Evolutionary conservation across 2,888 invertebrate genomes (phyloP).

Genomic region (Blastobasis lacticolella): DNA sequence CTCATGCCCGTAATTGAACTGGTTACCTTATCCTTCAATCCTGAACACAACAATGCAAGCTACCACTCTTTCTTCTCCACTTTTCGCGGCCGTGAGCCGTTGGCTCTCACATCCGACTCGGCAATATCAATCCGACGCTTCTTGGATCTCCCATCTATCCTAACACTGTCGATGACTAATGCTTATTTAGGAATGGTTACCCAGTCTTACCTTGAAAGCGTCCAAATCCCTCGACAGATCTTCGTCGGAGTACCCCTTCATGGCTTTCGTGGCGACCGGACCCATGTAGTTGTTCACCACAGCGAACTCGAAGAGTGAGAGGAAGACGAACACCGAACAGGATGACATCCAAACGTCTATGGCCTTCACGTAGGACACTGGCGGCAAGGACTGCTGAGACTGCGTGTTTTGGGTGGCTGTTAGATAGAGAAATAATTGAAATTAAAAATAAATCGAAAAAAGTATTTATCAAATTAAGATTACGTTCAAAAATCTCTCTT

Average conservation of each 20-base stretch:
- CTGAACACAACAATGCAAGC: no score
- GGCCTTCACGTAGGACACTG: constrained; percentile 94
- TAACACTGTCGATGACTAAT: no score
- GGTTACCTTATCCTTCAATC: no score
- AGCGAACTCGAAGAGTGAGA: constrained; percentile 92
- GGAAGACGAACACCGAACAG: constrained; percentile 92
- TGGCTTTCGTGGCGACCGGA: constrained; percentile 88
- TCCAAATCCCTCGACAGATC: constrained; percentile 81
- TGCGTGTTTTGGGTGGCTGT: constrained; percentile 93
- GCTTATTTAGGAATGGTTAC: no score
- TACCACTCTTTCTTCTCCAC: no score
- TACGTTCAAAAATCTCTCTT: no score
- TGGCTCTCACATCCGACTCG: no score
- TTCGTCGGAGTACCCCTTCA: constrained; percentile 93
- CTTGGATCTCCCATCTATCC: no score
- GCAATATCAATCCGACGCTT: no score
- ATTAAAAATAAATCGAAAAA: constrained; percentile 5
- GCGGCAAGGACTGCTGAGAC: constrained; percentile 90
- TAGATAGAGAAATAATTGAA: constrained; percentile 1
- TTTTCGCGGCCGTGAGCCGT: no score
- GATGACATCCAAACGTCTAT: constrained; percentile 96
- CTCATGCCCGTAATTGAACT: no score
- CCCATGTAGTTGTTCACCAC: constrained; percentile 93
- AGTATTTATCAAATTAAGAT: background rate
- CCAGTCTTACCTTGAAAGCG: constrained; percentile 79